These are phyloP conservation scores for Zeugodacus cucurbitae DNA, from an alignment of 1,140 invertebrate species.

Conservation along the genomic window DNA sequence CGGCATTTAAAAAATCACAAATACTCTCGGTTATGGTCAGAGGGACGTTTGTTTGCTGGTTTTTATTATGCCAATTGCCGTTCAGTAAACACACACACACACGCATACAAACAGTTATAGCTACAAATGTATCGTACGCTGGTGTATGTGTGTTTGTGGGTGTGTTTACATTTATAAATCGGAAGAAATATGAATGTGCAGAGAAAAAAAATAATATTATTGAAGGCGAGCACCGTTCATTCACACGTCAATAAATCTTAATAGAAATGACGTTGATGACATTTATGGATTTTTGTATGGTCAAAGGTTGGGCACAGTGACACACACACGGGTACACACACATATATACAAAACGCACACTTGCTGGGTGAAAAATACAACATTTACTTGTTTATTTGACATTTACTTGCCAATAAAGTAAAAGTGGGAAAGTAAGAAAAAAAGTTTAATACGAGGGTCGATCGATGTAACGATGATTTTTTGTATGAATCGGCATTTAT, in stretches of 20 bases:
- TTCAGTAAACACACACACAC: background rate
- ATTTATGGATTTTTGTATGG: slow-evolving; percentile 28
- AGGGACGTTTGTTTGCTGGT: background rate
- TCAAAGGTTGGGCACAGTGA: background rate
- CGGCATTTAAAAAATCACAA: slow-evolving; percentile 36
- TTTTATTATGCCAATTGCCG: slow-evolving; percentile 34
- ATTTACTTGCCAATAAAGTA: background rate
- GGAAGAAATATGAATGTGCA: background rate
- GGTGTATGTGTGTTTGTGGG: background rate
- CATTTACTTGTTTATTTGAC: background rate
- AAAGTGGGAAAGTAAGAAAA: background rate
- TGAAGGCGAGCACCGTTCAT: background rate
- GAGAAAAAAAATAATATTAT: background rate
- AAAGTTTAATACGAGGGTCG: background rate
- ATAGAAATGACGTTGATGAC: slow-evolving; percentile 35
- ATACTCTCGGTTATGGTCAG: background rate
- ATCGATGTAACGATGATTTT: background rate
- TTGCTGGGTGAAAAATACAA: background rate
- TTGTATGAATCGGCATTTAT: background rate
- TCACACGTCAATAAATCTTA: slow-evolving; percentile 39
- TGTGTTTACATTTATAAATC: background rate
- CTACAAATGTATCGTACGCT: background rate
- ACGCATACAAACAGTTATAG: background rate
- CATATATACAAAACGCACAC: background rate
- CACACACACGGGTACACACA: background rate